Conservation (phyloP, 1,140 invertebrate species). For the Drosophila gunungcola region DNA sequence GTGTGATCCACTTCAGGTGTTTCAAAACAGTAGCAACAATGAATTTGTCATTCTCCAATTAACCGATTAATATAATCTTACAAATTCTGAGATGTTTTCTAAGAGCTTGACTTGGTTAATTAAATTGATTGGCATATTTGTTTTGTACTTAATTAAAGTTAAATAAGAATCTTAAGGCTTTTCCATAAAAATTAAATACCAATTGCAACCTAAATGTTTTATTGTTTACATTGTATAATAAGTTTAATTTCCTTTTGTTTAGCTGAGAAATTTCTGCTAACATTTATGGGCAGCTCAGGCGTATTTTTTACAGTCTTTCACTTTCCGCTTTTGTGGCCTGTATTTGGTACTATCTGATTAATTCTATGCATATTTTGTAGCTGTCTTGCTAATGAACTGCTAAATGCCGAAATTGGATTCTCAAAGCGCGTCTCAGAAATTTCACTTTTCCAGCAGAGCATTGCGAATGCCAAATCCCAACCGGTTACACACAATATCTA, state of each 20-base stretch:
- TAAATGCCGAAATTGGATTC: conserved; percentile 71
- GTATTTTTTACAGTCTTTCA: conserved; percentile 40
- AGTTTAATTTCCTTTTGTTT: background rate
- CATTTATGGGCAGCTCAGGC: conserved; percentile 21
- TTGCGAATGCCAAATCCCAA: conserved; percentile 44
- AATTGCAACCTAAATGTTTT: too few relatives aligned
- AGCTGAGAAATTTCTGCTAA: conserved; percentile 17
- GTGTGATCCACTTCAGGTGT: conserved; percentile 9
- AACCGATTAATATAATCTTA: background rate
- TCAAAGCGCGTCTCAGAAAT: conserved; percentile 48
- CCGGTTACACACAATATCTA: conserved; percentile 65
- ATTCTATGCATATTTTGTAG: conserved; percentile 52
- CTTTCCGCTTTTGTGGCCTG: conserved; percentile 42
- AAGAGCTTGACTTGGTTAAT: background rate
- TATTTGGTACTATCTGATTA: conserved; percentile 56
- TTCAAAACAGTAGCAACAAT: background rate
- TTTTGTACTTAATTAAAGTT: too few relatives aligned
- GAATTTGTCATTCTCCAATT: background rate
- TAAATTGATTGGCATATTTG: background rate
- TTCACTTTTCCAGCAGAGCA: conserved; percentile 67
- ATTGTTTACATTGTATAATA: background rate
- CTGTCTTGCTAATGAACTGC: conserved; percentile 61
- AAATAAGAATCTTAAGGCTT: too few relatives aligned
- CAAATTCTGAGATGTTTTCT: background rate
- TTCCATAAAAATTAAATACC: background rate